A percentile compares a stretch with the other conserved stretches of the same genome.
phyloP scores from a whole-genome alignment of 23 tunicate genomes.

The Styela plicata region DNA sequence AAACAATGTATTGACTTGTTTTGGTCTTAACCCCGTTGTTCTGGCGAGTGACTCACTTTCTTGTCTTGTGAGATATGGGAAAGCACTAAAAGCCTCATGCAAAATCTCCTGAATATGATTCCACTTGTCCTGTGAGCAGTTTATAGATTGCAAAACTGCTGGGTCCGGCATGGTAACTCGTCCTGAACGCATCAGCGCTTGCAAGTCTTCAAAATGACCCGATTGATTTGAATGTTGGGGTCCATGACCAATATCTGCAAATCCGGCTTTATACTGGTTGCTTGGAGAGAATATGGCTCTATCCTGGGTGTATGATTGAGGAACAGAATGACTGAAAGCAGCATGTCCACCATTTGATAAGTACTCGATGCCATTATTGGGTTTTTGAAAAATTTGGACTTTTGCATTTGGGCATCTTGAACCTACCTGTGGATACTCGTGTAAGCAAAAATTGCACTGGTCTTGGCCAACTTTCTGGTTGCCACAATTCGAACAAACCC shows the following conservation, averaged over 20 bases:
- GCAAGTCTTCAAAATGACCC: neutral
- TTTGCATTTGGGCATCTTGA: neutral
- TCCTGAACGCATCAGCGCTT: constrained; percentile 18
- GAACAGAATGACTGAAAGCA: neutral
- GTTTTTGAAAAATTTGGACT: neutral
- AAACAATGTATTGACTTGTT: constrained; percentile 57
- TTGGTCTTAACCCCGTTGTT: constrained; percentile 21
- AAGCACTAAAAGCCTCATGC: constrained; percentile 36
- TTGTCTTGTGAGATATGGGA: constrained; percentile 59
- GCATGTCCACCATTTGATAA: neutral
- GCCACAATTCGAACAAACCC: neutral
- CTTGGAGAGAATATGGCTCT: neutral
- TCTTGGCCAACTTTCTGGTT: neutral
- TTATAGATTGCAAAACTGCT: constrained; percentile 15
- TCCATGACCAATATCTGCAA: neutral
- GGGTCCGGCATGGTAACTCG: constrained; percentile 19
- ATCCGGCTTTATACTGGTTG: neutral
- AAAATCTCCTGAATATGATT: constrained; percentile 14
- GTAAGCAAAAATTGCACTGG: neutral
- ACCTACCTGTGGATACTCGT: neutral
- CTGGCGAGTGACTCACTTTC: constrained; percentile 25
- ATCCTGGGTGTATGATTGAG: neutral
- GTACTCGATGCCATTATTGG: neutral
- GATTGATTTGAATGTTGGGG: neutral
- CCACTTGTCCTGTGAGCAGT: constrained; percentile 7